Evolutionary conservation across 1,140 invertebrate species (phyloP), one percentile per base, ranked within the genome.

Genomic region (Bicyclus anynana): DNA sequence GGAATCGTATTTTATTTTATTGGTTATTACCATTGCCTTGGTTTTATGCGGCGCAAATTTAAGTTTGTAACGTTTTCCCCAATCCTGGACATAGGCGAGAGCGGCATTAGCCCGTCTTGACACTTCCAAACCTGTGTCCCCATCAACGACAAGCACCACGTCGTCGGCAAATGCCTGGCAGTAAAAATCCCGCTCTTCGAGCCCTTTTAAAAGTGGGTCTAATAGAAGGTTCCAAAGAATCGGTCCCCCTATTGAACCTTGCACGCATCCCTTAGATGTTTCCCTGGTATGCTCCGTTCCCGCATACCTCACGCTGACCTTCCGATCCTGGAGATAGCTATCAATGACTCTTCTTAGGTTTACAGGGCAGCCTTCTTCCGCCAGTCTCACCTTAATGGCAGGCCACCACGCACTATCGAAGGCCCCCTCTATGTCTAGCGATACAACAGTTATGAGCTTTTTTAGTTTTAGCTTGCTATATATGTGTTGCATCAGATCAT

Each of bases 391-490:
- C 16, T 10, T 50, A 12, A 50, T 35, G 7, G 29, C 29, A 9
- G 51, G 35, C 37, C 37, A 53, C 51, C 51, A 53, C 14, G 51
- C 21, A 9, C 23, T 53, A 27, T 55, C 42, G 17, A 55, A 55
- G 29, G 53, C 33, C 13, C 53, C 29, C 53, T 48, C 53, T 55
- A 48, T 55, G 42, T 55, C 29, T 10, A 55, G n/a, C 12, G 53
- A 55, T 9, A 53, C 38, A 7, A 46, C 12, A 12, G 18, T 6
- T 2, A 29, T 18, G 7, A 44, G 0, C n/a, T 53, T 44, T 17
- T 53, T 46, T 5, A 10, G 1, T 9, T 29, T 2, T 2, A 33
- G 5, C 14, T 16, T 18, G 2, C 10, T 16, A 0, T 9, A 14
- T 16, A 46, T 44, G 10, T 46, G 17, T 6, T 27, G 23, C 17